Evolutionary conservation across 2,113 vertebrate species (phyloP), one percentile per base, ranked within the genome.

Genomic region (Corythoichthys haematopterus): DNA sequence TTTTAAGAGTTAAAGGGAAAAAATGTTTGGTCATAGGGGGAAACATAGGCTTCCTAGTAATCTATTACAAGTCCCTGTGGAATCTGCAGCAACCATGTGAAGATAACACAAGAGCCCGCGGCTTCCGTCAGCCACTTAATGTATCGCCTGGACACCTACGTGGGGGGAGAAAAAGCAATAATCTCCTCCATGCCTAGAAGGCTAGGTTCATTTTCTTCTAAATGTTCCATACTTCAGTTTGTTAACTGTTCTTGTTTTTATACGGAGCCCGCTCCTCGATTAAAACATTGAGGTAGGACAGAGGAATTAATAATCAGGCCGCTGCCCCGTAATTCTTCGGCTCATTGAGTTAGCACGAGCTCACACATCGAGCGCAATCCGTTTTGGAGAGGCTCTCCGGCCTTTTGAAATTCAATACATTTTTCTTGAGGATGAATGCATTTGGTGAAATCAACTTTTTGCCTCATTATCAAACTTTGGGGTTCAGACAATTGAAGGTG

Each of bases 71-170:
- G 62, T 65, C 57, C 57, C 51, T 38, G 10, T 52, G 51, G 52
- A 40, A 36, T 46, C 14, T 47, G 56, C 56, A 64, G 50, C 53
- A 15, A 60, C 15, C 62, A 51, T 13, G 63, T 51, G 47, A 46
- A 60, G 61, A 71, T 63, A 36, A 69, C 57, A 28, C 63, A 66
- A 48, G 28, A 68, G 75, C 47, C 68, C 55, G 68, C 65, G 56
- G 63, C 71, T 71, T 59, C 36, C 7, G 60, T 48, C 71, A 74
- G 67, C 70, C 64, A 36, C 56, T 70, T 70, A 62, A 40, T 33
- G 15, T 61, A 43, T 52, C 43, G 45, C 56, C 12, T 69, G 64
- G 64, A 66, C 68, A 72, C 63, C 69, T 73, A 70, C 70, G 35
- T 59, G 40, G 57, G 53, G 46, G 52, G 63, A 45, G 57, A 55